Evolutionary conservation across 1,140 invertebrate genomes (phyloP), one percentile per base, ranked within the genome.

Genomic region (Aricia agestis): DNA sequence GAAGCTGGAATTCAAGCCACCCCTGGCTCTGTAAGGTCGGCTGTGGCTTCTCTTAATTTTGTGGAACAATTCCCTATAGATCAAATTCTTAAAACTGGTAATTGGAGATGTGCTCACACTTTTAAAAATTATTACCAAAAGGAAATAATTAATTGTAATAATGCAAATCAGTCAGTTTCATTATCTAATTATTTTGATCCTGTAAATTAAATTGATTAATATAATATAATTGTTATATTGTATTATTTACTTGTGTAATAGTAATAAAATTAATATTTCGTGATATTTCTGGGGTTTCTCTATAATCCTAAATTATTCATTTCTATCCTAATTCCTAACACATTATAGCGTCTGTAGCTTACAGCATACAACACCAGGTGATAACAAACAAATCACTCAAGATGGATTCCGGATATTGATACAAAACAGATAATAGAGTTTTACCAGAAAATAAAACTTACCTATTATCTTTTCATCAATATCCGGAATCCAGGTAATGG

Each of bases 11-110:
- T 70, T 6, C 42, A 70, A 10, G 68, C 71, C 13, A 57, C 68
- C n/a, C 72, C 68, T 6, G 68, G 72, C 41, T 59, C 63, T 3
- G 15, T 69, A 15, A 32, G 68, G 59, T 69, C 68, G 10, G 68
- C 72, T n/a, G 68, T 73, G 10, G 61, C 68, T 58, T 73, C 68
- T 36, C 57, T 67, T 17, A 73, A 73, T 63, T 73, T 42, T 42
- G 18, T 73, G 57, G 68, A 73, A 73, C 58, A 61, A 11, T 73
- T 67, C 18, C 18, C 66, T 17, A 67, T 67, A 11, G 66, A 67
- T 58, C 42, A 72, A 10, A 67, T 61, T n/a, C 41, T 72, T 1
- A 59, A 57, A 42, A 69, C 31, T 2, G 71, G 71, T n/a, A 72
- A 72, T 32, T 72, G 71, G 71, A 69, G 52, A 25, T 18, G n/a